phyloP scores from a whole-genome alignment of 2,797 vertebrate species.

The Knipowitschia caucasica region DNA sequence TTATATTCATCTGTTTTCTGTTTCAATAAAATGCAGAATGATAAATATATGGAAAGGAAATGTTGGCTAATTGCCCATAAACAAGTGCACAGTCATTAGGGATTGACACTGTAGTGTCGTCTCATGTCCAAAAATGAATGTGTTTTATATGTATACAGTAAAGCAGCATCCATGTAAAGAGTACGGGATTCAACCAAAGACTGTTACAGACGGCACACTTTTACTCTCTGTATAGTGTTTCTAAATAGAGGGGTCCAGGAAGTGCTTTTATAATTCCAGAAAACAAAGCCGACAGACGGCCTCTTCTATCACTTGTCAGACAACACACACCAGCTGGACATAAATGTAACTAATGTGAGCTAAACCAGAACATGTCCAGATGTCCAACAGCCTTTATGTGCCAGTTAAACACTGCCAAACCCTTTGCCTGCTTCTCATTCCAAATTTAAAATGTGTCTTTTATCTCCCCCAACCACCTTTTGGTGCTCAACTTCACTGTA shows the following conservation, averaged over 20 bases:
- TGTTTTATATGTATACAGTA: too few relatives aligned
- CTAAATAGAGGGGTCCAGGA: neutral
- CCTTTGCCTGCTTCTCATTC: constrained; percentile 33
- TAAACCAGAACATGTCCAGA: constrained; percentile 40
- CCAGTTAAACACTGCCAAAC: constrained; percentile 53
- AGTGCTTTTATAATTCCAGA: neutral
- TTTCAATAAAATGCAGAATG: too few relatives aligned
- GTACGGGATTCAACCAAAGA: neutral
- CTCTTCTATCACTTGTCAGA: neutral
- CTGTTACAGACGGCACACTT: too few relatives aligned
- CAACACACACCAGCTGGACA: neutral
- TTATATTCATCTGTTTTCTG: too few relatives aligned
- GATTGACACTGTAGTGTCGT: too few relatives aligned
- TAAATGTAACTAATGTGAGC: constrained; percentile 23
- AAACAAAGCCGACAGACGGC: neutral
- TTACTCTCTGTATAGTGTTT: too few relatives aligned
- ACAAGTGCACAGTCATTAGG: too few relatives aligned
- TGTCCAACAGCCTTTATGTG: constrained; percentile 41
- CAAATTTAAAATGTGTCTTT: constrained; percentile 13
- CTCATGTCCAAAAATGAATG: too few relatives aligned
- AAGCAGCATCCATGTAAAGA: neutral
- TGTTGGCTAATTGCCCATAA: too few relatives aligned
- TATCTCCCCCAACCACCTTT: constrained; percentile 34
- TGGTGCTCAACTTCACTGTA: constrained; percentile 7
- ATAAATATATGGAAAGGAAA: too few relatives aligned